A percentile compares a stretch with the other conserved stretches of the same genome.
phyloP scores from a whole-genome alignment of 1,140 invertebrate species.

The Drosophila chauvacae region DNA sequence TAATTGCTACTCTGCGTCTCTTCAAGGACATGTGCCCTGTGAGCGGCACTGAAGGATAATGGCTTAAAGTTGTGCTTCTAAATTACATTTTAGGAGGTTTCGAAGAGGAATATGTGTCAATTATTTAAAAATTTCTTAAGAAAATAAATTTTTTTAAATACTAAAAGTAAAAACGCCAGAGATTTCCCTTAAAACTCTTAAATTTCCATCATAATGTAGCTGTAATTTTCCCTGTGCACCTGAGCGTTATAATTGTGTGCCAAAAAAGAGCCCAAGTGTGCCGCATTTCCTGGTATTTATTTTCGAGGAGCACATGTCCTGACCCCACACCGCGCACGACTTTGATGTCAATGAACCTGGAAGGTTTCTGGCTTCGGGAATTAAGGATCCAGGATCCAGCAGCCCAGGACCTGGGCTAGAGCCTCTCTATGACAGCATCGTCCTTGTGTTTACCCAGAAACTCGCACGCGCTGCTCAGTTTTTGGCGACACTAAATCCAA shows the following conservation, averaged over 20 bases:
- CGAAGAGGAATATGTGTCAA: too few relatives aligned
- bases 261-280: background rate
- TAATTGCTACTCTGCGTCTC: slow-evolving; percentile 25
- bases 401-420: background rate
- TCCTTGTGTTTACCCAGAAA: slow-evolving; percentile 50
- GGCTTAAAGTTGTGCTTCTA: too few relatives aligned
- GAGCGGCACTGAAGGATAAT: background rate
- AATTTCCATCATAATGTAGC: too few relatives aligned
- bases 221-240: background rate
- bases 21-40: slow-evolving; percentile 6
- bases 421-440: slow-evolving; percentile 43
- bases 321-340: background rate
- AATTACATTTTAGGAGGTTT: background rate
- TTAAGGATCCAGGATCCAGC: background rate
- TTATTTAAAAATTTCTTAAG: too few relatives aligned
- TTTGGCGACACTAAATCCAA: slow-evolving; percentile 68
- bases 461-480: slow-evolving; percentile 28
- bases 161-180: too few relatives aligned
- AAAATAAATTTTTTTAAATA: too few relatives aligned
- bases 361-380: background rate
- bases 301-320: slow-evolving; percentile 10
- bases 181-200: too few relatives aligned
- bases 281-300: slow-evolving; percentile 22
- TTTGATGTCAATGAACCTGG: slow-evolving; percentile 65
- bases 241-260: slow-evolving; percentile 13